phyloP scores from a whole-genome alignment of 2,113 vertebrate species.

The Zosterops hypoxanthus region DNA sequence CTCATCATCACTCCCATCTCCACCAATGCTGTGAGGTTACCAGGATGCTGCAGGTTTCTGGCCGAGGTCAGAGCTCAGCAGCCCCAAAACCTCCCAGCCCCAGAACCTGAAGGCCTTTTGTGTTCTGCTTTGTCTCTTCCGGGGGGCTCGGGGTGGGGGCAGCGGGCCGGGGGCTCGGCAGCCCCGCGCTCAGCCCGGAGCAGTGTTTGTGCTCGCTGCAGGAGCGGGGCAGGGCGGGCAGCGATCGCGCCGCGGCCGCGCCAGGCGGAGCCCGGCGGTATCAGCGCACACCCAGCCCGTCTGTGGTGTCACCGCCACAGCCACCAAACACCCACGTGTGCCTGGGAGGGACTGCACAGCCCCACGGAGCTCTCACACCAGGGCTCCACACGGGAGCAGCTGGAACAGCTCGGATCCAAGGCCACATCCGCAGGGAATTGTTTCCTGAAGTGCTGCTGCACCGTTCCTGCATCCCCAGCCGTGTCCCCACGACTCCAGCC shows the following conservation, averaged over 20 bases:
- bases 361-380: background rate
- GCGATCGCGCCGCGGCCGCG: rapidly evolving
- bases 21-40: rapidly evolving
- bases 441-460: rapidly evolving
- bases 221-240: rapidly evolving
- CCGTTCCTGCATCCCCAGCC: rapidly evolving
- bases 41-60: rapidly evolving
- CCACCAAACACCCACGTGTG: rapidly evolving
- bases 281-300: rapidly evolving
- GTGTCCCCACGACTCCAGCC: rapidly evolving
- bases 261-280: background rate
- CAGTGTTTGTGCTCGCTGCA: rapidly evolving
- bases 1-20: background rate
- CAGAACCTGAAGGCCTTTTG: background rate
- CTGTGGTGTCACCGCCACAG: rapidly evolving
- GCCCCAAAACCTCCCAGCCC: background rate
- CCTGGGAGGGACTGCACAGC: background rate
- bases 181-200: rapidly evolving
- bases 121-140: no score
- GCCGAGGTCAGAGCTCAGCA: background rate
- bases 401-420: rapidly evolving
- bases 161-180: background rate
- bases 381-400: rapidly evolving
- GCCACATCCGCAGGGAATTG: background rate
- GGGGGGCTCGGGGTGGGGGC: background rate